phyloP scores from a whole-genome alignment of 2,113 vertebrate genomes.

The Vulpes vulpes region DNA sequence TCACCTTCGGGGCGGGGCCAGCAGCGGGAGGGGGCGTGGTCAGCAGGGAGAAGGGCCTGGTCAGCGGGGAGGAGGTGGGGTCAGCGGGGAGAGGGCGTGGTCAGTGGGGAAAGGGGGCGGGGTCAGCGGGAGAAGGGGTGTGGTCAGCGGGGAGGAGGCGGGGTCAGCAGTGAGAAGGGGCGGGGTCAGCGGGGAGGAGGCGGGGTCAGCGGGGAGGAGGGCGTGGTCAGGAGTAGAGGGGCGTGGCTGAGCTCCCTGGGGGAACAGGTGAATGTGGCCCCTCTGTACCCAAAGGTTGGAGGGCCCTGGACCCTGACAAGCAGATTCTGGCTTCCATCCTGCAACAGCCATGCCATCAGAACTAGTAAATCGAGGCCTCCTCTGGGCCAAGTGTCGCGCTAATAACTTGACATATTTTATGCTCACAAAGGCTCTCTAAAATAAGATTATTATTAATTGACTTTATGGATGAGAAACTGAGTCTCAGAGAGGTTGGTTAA shows the following conservation, averaged over 20 bases:
- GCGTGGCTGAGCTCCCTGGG: neutral
- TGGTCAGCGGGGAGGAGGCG: neutral
- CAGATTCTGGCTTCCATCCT: neutral
- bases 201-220: too few relatives aligned
- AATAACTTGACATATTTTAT: neutral
- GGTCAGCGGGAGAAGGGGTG: too few relatives aligned
- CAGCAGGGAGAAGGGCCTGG: neutral
- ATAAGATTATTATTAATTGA: neutral
- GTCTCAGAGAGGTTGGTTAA: neutral
- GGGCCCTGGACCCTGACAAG: neutral
- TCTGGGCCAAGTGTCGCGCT: neutral
- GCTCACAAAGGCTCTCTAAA: neutral
- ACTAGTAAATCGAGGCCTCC: neutral
- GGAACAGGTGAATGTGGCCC: neutral
- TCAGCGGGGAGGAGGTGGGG: neutral
- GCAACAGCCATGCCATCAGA: accelerated
- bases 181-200: neutral
- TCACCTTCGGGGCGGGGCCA: neutral
- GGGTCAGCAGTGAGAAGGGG: too few relatives aligned
- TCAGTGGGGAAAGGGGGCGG: too few relatives aligned
- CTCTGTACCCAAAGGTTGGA: neutral
- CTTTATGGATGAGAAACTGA: neutral
- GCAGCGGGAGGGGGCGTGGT: too few relatives aligned
- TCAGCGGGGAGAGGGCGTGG: too few relatives aligned
- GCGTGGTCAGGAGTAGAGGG: neutral